Evolutionary conservation across 2,113 vertebrate species (phyloP), one percentile per base, ranked within the genome.

Genomic region (Prunella fulvescens): DNA sequence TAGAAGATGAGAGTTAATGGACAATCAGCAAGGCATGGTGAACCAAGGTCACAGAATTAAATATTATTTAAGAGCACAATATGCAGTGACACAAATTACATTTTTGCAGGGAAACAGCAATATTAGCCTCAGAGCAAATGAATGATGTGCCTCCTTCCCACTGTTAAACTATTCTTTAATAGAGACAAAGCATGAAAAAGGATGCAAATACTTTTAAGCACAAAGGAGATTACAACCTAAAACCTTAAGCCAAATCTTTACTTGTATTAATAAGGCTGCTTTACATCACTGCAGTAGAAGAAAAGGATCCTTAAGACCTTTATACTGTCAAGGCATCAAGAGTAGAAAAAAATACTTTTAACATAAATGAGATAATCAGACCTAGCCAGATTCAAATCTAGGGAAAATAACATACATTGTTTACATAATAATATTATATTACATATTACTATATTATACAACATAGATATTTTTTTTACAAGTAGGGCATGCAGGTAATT

Each of bases 41-140:
- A 95, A 85, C 37, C 0, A 2, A 95, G 91, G 85, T 73, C 90
- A 88, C 35, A 80, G 67, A 93, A 96, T 88, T 92, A 93, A 92
- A 26, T 73, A 88, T 62, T 83, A 91, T 45, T 91, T 82, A 85
- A 77, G 11, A 86, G 26, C 51, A 93, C 62, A 76, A 58, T 50
- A 93, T 60, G 24, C 84, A 90, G 81, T 54, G 54, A 94, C 78
- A 88, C 47, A 94, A 82, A 79, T 67, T 13, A 81, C 67, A 88
- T 86, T 95, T 88, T 88, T 85, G 39, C 91, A 85, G 50, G 50
- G 50, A 84, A 96, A 77, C 4, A 3, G 45, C 14, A 28, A 39
- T 45, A 91, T 62, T 62, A 90, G 70, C 50, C 81, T 74, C 39
- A 58, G 29, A 82, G 47, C 9, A 93, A 65, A 76, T 44, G 66